Base-by-base conservation (phyloP, 1,140 invertebrate species). In the Platyura marginata region DNA sequence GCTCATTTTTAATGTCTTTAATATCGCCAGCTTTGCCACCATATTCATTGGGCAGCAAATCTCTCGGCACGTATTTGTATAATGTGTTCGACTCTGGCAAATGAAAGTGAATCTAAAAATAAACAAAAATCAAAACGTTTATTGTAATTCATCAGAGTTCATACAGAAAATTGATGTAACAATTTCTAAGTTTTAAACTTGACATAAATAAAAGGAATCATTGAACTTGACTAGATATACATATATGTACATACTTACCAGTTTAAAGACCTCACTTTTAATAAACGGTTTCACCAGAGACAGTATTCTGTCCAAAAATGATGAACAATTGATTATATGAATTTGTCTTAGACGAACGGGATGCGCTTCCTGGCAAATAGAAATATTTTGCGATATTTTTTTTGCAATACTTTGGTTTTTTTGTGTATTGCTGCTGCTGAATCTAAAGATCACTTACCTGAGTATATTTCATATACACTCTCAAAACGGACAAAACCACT, bases 321-420 rank as follows among this genome's bases (percentile, higher is more conserved):
- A 57, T 0, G 73, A 70, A 3, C 69, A 67, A 49, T 79, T 78
- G 29, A 79, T 66, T 44, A 82, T 71, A 57, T 85, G 79, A 32
- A 84, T 74, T 47, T 76, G 74, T 51, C 79, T 79, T 43, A 84
- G 65, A 48, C 77, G 68, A 32, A 79, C 69, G 0, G 80, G 80
- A 49, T 81, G 78, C 0, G 77, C 77, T 61, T 83, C 74, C 74
- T 84, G 65, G 15, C 57, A 46, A 47, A 59, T 59, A 34, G 53
- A 53, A 11, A 59, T 47, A 46, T 43, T 41, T 33, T 40, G 21
- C 35, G 40, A 34, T 42, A 43, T 23, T 25, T 32, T n/a, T 18
- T n/a, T 38, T n/a, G n/a, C n/a, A n/a, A n/a, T n/a, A n/a, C n/a
- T n/a, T n/a, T n/a, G n/a, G n/a, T n/a, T n/a, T n/a, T n/a, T n/a